Evolutionary conservation across 2,888 invertebrate species (phyloP), one percentile per base, ranked within the genome.

Genomic region (Stenodema calcarata): DNA sequence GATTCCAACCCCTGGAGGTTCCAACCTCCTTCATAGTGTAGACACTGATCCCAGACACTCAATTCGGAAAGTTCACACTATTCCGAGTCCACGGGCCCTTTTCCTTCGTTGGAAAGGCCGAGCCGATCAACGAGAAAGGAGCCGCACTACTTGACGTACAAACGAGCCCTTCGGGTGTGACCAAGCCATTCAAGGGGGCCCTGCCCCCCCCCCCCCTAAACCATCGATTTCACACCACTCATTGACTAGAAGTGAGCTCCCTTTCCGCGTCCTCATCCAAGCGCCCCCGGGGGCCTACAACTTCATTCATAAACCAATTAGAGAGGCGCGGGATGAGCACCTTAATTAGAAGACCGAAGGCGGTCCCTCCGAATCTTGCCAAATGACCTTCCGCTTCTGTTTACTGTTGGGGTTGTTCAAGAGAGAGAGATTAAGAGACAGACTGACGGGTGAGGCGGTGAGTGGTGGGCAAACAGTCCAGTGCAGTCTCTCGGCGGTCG

Each of bases 251-350:
- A 30, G n/a, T n/a, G 7, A 35, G 23, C 41, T 44, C 44, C 42
- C 78, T 30, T 30, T 47, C 80, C 27, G 50, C 50, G 47, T 30
- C 80, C 47, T 50, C 30, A 73, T 73, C 73, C 35, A 16, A 35
- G 44, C 80, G 30, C 50, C 30, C 41, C 50, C 28, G 28, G 27
- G 30, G 54, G 80, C 80, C 80, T 80, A 80, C 80, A 80, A 80
- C 80, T 80, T 80, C 80, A 80, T 80, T 80, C 80, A 80, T 80
- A 80, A 50, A 80, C 80, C 80, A 80, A 80, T 80, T 80, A 80
- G 30, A 44, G 73, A 12, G 73, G 73, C 73, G 73, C 73, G 73
- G 73, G 73, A 73, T 73, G 73, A 73, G 73, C 73, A 73, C 73
- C 73, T 73, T 73, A 73, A 73, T 73, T 73, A 41, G 28, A 35